Evolutionary conservation across 2,113 vertebrate genomes (phyloP).

Genomic region (Ophthalmotilapia sp.): DNA sequence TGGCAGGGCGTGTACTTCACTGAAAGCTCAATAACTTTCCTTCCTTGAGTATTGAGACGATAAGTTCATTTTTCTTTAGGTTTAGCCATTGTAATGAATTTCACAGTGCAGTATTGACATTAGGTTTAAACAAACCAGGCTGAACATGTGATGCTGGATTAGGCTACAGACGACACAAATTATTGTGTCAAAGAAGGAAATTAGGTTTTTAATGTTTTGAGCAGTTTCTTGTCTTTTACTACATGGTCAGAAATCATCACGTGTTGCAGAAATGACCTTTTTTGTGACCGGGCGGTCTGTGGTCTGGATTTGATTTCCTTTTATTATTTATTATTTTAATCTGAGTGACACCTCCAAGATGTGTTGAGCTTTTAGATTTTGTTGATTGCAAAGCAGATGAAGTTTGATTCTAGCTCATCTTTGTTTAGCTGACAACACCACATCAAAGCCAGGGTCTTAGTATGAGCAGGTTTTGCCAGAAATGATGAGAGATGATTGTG

Average conservation of each 20-base stretch:
- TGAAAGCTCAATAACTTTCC: accelerated
- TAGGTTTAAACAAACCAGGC: not conserved
- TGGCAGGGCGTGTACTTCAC: not conserved
- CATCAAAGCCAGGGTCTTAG: not conserved
- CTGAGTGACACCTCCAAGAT: accelerated
- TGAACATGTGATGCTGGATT: accelerated
- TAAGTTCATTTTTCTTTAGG: not conserved
- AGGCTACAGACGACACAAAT: accelerated
- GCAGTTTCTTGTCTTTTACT: accelerated
- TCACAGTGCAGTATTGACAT: not conserved
- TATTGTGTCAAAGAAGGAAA: not conserved
- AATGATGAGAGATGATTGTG: not conserved
- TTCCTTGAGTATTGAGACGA: not conserved
- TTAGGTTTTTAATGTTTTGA: accelerated
- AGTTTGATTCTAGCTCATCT: not conserved
- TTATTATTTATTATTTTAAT: not conserved
- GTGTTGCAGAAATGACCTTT: not conserved
- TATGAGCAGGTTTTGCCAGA: not conserved
- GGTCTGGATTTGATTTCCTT: accelerated
- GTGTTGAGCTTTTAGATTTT: not conserved
- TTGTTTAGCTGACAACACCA: accelerated
- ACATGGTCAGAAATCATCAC: accelerated
- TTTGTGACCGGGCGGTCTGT: accelerated
- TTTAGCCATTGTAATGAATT: not conserved
- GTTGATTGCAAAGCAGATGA: accelerated